phyloP scores from a whole-genome alignment of 2,888 invertebrate genomes.

The Pasiphila rectangulata region DNA sequence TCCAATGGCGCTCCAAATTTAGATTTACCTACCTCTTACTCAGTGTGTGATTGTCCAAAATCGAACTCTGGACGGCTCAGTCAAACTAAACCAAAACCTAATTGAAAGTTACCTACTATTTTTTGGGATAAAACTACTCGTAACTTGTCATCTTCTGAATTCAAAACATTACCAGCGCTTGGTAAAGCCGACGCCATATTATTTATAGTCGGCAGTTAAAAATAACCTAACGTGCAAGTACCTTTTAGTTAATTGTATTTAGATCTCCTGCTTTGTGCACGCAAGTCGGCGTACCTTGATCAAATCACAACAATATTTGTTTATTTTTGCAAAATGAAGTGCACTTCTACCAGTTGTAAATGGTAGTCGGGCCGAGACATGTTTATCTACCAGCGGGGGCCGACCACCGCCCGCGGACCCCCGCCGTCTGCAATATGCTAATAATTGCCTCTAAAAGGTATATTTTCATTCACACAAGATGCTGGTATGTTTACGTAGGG shows the following conservation, averaged over 20 bases:
- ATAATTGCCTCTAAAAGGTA: constrained; percentile 45
- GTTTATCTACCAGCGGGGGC: constrained; percentile 59
- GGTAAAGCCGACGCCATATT: background rate
- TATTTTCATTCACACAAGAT: constrained; percentile 40
- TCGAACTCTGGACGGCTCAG: no score
- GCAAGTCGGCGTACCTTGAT: constrained; percentile 21
- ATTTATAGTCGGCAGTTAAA: constrained; percentile 2
- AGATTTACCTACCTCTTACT: no score
- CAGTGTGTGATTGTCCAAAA: no score
- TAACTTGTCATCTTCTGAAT: background rate
- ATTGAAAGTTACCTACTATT: no score
- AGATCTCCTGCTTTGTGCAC: constrained; percentile 14
- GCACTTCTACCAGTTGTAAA: constrained; percentile 25
- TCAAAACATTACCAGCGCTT: background rate
- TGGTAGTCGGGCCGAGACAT: constrained; percentile 39
- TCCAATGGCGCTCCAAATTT: no score
- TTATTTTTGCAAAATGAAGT: constrained; percentile 24
- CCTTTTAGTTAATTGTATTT: constrained; percentile 10
- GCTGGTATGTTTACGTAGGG: constrained; percentile 13
- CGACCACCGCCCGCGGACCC: constrained; percentile 37
- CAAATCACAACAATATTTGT: constrained; percentile 23
- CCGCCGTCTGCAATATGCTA: constrained; percentile 53
- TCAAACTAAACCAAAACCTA: no score
- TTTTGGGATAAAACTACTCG: no score
- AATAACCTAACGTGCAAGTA: background rate